Evolutionary conservation across 2,797 vertebrate species (phyloP).

Genomic region (Steatocranus sp.): DNA sequence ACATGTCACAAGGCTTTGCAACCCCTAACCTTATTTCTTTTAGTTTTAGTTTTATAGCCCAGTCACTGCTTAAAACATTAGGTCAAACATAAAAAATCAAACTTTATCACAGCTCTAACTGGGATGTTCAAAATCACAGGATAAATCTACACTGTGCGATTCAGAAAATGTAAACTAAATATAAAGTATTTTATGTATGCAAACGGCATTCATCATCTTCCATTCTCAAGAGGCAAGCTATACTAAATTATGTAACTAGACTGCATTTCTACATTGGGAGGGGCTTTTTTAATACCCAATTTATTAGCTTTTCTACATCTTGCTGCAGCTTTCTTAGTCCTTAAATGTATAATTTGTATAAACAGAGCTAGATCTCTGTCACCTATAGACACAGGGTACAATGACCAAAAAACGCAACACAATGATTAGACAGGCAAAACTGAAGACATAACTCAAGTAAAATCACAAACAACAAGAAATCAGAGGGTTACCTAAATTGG

Average conservation of each 20-base stretch:
- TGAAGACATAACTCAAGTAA: slow-evolving; percentile 21
- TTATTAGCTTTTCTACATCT: neutral
- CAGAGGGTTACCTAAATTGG: slow-evolving; percentile 32
- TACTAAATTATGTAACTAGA: neutral
- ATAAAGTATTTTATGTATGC: neutral
- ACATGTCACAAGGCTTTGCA: neutral
- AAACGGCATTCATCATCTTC: neutral
- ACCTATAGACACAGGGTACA: slow-evolving; percentile 28
- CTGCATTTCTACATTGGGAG: neutral
- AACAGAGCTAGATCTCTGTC: neutral
- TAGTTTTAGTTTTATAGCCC: neutral
- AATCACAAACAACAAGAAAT: slow-evolving; percentile 38
- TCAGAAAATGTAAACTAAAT: neutral
- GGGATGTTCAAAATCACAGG: neutral
- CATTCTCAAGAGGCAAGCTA: neutral
- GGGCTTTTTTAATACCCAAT: neutral
- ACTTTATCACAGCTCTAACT: neutral
- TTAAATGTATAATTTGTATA: neutral
- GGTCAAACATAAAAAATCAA: neutral
- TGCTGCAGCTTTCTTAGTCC: neutral
- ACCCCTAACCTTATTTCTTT: neutral
- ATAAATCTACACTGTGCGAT: neutral
- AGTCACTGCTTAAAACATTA: neutral
- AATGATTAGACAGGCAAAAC: slow-evolving; percentile 54
- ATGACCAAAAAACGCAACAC: slow-evolving; percentile 49